Conservation (phyloP, 2,888 invertebrate genomes). For the Apoda limacodes region DNA sequence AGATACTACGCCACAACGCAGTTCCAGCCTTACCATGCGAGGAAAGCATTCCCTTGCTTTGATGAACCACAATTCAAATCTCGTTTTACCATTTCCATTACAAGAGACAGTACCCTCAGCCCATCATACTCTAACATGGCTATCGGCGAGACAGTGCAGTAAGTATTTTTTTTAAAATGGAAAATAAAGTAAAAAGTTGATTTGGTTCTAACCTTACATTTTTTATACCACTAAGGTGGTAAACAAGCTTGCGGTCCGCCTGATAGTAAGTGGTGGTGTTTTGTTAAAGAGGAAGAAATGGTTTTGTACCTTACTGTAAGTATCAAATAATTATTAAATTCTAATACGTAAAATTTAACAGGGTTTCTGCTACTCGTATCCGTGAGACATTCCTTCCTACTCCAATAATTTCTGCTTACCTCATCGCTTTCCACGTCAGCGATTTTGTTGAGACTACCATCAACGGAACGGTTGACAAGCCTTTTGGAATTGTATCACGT, state of each 20-base stretch:
- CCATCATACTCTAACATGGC: constrained; percentile 77
- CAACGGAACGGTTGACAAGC: constrained; percentile 32
- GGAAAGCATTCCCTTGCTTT: constrained; percentile 88
- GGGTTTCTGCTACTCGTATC: constrained; percentile 28
- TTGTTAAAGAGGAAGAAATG: too few relatives aligned
- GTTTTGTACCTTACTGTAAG: too few relatives aligned
- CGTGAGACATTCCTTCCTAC: constrained; percentile 66
- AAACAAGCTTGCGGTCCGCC: too few relatives aligned
- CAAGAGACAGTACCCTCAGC: constrained; percentile 61
- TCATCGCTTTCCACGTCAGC: constrained; percentile 87
- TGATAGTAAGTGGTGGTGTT: too few relatives aligned
- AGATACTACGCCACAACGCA: constrained; percentile 75
- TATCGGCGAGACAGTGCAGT: constrained; percentile 34
- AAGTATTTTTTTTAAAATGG: too few relatives aligned
- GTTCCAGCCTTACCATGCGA: constrained; percentile 82
- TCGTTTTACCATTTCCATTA: constrained; percentile 75
- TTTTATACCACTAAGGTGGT: too few relatives aligned
- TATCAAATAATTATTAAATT: neutral
- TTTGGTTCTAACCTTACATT: too few relatives aligned
- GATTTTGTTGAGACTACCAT: constrained; percentile 66
- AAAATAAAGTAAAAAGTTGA: too few relatives aligned
- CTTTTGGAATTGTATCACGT: constrained; percentile 53
- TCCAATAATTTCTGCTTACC: constrained; percentile 82
- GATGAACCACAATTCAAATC: constrained; percentile 89
- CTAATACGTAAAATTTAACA: constrained; percentile 16